Conservation (phyloP, 2,797 vertebrate genomes). For the Poecilia gillii region DNA sequence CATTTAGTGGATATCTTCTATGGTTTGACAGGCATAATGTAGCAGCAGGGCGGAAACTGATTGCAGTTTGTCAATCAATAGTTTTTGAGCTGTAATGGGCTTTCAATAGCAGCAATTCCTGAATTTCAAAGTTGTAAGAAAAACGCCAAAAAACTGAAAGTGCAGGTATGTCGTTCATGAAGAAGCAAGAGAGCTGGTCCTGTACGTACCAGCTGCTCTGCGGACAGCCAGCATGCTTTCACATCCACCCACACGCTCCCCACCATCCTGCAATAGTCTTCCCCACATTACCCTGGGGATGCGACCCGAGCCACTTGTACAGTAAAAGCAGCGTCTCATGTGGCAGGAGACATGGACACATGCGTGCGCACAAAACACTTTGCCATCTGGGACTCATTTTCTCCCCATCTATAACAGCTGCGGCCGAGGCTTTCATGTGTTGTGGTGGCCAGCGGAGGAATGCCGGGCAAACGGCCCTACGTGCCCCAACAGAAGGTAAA, state of each 20-base stretch:
- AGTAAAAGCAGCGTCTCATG: slow-evolving; percentile 75
- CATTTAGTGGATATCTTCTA: slow-evolving; percentile 28
- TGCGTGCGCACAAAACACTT: slow-evolving; percentile 65
- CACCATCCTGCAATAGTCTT: slow-evolving; percentile 48
- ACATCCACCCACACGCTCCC: slow-evolving; percentile 44
- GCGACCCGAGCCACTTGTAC: slow-evolving; percentile 74
- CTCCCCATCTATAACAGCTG: slow-evolving; percentile 77
- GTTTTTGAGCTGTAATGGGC: slow-evolving; percentile 25
- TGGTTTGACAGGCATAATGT: slow-evolving; percentile 48
- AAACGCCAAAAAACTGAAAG: not conserved
- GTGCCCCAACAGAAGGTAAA: slow-evolving; percentile 73
- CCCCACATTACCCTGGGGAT: slow-evolving; percentile 62
- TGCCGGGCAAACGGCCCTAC: slow-evolving; percentile 61
- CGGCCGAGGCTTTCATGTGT: slow-evolving; percentile 78
- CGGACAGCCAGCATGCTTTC: slow-evolving; percentile 20
- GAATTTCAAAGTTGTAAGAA: slow-evolving; percentile 28
- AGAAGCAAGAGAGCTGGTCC: slow-evolving; percentile 26
- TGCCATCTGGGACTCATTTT: slow-evolving; percentile 79
- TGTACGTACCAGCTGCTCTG: slow-evolving; percentile 39
- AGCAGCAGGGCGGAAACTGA: slow-evolving; percentile 44
- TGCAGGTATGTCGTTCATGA: slow-evolving; percentile 7
- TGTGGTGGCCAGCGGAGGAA: slow-evolving; percentile 71
- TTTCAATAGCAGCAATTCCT: slow-evolving; percentile 15
- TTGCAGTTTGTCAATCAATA: slow-evolving; percentile 56
- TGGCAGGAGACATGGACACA: slow-evolving; percentile 63